Percentiles rank a stretch among this genome's conserved stretches.
phyloP scores from a whole-genome alignment of 2,797 vertebrate species.

The Syncerus caffer region DNA sequence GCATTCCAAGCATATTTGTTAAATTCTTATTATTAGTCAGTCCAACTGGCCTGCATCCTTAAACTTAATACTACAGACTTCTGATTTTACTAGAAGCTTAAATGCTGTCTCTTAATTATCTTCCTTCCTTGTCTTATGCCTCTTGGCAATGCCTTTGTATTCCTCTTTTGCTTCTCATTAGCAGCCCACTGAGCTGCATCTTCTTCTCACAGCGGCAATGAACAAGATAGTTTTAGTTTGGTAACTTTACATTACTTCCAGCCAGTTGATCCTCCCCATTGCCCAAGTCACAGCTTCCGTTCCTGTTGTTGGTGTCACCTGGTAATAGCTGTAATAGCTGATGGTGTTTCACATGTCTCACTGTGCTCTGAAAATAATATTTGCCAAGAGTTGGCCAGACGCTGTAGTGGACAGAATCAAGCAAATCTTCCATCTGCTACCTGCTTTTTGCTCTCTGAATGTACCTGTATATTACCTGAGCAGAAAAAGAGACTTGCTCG shows the following conservation, averaged over 20 bases:
- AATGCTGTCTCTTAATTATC: constrained; percentile 41
- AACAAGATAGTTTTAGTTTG: neutral
- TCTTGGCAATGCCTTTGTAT: constrained; percentile 24
- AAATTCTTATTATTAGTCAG: constrained; percentile 23
- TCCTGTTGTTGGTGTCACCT: constrained; percentile 11
- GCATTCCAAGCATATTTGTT: neutral
- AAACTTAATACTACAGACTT: neutral
- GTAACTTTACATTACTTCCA: neutral
- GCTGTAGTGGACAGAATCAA: neutral
- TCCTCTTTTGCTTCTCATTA: constrained; percentile 56
- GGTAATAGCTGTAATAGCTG: neutral
- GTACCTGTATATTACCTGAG: neutral
- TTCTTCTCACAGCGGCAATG: neutral
- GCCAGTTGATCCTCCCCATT: neutral
- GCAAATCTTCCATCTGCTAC: constrained; percentile 1
- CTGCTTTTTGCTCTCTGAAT: constrained; percentile 26
- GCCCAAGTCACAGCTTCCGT: constrained; percentile 48
- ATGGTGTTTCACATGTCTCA: neutral
- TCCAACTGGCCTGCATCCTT: constrained; percentile 6
- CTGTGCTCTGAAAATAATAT: neutral
- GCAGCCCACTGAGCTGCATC: constrained; percentile 33
- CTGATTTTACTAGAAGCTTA: constrained; percentile 34
- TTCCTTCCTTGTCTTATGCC: constrained; percentile 1
- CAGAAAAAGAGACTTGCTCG: neutral
- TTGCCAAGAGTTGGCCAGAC: constrained; percentile 33